These are phyloP conservation scores for Leptodactylus fuscus DNA, from an alignment of 2,113 vertebrate species.

Conservation along the genomic window DNA sequence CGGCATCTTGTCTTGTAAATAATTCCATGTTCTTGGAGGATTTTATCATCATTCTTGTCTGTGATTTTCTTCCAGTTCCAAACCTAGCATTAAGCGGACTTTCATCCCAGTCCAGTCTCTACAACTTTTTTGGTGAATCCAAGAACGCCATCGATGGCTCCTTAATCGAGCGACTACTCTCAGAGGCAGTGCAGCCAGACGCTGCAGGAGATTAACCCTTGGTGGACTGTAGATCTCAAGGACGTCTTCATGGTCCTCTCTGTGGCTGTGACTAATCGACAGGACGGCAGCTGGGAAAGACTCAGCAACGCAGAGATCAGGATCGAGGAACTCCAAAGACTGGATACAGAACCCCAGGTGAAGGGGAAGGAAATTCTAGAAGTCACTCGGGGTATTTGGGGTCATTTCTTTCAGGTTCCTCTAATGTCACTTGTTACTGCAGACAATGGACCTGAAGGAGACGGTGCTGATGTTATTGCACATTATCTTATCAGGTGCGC, in stretches of 20 bases:
- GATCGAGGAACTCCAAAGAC: neutral
- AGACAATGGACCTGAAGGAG: too few species aligned
- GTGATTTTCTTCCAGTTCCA: slow-evolving; percentile 29
- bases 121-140: slow-evolving; percentile 43
- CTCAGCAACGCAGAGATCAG: slow-evolving; percentile 59
- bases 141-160: slow-evolving; percentile 60
- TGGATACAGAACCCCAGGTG: slow-evolving; percentile 47
- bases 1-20: too few species aligned
- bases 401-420: too few species aligned
- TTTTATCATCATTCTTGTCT: neutral
- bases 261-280: slow-evolving; percentile 51
- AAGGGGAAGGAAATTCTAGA: too few species aligned
- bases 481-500: slow-evolving; percentile 36
- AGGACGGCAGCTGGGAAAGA: neutral
- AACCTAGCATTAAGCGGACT: slow-evolving; percentile 54
- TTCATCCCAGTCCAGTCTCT: slow-evolving; percentile 58
- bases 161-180: slow-evolving; percentile 36
- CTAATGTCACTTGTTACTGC: too few species aligned
- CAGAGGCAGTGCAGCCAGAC: slow-evolving; percentile 58
- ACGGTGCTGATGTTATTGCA: neutral
- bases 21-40: neutral
- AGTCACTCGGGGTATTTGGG: too few species aligned
- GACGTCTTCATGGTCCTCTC: neutral
- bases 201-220: neutral
- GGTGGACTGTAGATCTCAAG: slow-evolving; percentile 55